Evolutionary conservation across 2,888 invertebrate species (phyloP), one percentile per base, ranked within the genome.

Genomic region (Orthosia incerta): DNA sequence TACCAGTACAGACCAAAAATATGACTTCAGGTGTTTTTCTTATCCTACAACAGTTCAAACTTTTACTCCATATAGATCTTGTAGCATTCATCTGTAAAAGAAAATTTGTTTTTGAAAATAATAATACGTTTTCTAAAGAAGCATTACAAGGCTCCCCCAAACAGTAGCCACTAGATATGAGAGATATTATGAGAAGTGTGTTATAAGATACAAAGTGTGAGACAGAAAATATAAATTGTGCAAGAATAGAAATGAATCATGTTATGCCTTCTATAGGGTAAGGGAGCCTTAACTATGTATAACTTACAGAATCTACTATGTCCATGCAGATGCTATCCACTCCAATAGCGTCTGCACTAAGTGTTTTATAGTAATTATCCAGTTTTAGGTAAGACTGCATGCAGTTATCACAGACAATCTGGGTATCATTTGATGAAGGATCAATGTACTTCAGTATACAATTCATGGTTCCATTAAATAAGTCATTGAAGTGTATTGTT

Each of bases 311-410:
- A 92, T 97, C 97, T 2, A 97, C 97, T 83, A 97, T 96, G 90
- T 97, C 97, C 97, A 97, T 97, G 86, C 97, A 97, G 74, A 97
- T 94, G 77, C 95, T 96, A 78, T 97, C 97, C 70, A 97, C 96
- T 74, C 97, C 97, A 88, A 97, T 96, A 70, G 95, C 91, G 88
- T 97, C 97, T 83, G 94, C 85, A 76, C 96, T 97, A 71, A 97
- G 92, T 48, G 95, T 94, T 86, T 96, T 95, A 88, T 97, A 97
- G 88, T 95, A 97, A 61, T 94, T 90, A 88, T 97, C 97, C 78
- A 97, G 90, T 53, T 92, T 87, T 12, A 95, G 61, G 89, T 97
- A 97, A 9, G 90, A 87, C 48, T 94, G 90, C 94, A 96, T 95
- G 88, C 97, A 97, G 61, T 94, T 93, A 45, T 92, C 87, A 91